Percentiles rank a stretch among this genome's conserved stretches.
Conservation (phyloP, 1,140 invertebrate species). For the Ooceraea biroi region DNA sequence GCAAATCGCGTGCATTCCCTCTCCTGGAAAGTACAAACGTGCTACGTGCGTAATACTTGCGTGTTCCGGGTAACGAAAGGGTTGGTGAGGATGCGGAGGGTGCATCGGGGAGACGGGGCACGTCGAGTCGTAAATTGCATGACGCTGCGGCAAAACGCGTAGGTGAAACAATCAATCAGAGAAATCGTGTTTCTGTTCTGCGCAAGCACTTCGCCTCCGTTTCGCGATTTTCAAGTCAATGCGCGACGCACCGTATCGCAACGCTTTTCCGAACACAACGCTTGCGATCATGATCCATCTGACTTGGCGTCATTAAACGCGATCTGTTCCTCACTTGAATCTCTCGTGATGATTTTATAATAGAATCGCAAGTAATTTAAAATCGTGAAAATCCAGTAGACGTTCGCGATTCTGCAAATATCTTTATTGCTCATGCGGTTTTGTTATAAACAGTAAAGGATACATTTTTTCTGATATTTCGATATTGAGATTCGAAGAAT, state of each 20-base stretch:
- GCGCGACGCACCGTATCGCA: slow-evolving; percentile 9
- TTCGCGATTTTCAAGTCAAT: slow-evolving; percentile 16
- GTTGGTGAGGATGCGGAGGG: no score
- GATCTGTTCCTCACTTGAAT: background rate
- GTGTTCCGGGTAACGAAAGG: background rate
- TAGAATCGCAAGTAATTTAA: background rate
- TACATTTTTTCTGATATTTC: no score
- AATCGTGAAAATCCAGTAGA: background rate
- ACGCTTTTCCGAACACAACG: slow-evolving; percentile 44
- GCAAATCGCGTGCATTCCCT: slow-evolving; percentile 21
- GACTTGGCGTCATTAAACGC: slow-evolving; percentile 4
- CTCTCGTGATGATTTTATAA: background rate
- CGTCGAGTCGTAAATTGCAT: background rate
- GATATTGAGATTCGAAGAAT: no score
- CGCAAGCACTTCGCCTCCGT: background rate
- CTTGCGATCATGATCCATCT: background rate
- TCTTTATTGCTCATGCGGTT: no score
- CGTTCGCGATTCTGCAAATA: no score
- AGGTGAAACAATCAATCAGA: slow-evolving; percentile 55
- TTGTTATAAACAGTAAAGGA: no score
- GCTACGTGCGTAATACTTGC: background rate
- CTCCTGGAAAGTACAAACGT: slow-evolving; percentile 1
- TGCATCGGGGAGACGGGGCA: background rate
- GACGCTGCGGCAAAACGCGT: slow-evolving; percentile 7
- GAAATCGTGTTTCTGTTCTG: slow-evolving; percentile 31